Evolutionary conservation across 2,113 vertebrate species (phyloP), one percentile per base, ranked within the genome.

Genomic region (Mustela lutreola): DNA sequence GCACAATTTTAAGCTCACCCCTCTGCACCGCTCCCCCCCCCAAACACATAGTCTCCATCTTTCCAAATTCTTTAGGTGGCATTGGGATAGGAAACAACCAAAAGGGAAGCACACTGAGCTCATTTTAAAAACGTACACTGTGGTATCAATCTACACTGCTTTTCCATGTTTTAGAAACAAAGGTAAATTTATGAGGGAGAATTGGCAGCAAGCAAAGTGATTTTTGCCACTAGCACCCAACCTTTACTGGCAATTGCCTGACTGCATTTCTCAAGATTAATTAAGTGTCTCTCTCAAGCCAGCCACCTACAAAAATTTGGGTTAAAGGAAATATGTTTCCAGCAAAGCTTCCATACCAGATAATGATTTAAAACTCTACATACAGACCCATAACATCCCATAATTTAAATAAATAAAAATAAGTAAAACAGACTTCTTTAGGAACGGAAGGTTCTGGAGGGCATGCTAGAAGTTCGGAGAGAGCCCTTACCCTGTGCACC

Each of bases 401-500:
- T 86, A 94, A 96, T 91, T 98, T 79, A 88, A 50, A 93, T 78
- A 95, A 45, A 45, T 45, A 45, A 42, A 5, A 45, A 45, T 45
- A 45, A 45, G 10, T 9, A 56, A 93, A 80, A 95, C 45, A 94
- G 90, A 94, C 90, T 12, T n/a, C 90, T 19, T 33, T 4, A 86
- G 65, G 67, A 76, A 76, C 0, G 12, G n/a, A 80, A 97, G 58
- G 58, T 18, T 83, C 28, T 10, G 42, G 10, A 14, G 5, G n/a
- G 12, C 45, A 1, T 36, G 87, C 33, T 97, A 95, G 79, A 96
- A 92, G 88, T 62, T 85, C 36, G 95, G 93, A 56, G 93, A 56
- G 21, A 65, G 84, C 24, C 22, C 81, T 96, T 83, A 97, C 96
- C 93, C 94, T n/a, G 1, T 84, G 60, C 94, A 98, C 97, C 98